Base-by-base conservation (phyloP, 92 coral and sea anemone genomes). In the Blastomussa wellsi region DNA sequence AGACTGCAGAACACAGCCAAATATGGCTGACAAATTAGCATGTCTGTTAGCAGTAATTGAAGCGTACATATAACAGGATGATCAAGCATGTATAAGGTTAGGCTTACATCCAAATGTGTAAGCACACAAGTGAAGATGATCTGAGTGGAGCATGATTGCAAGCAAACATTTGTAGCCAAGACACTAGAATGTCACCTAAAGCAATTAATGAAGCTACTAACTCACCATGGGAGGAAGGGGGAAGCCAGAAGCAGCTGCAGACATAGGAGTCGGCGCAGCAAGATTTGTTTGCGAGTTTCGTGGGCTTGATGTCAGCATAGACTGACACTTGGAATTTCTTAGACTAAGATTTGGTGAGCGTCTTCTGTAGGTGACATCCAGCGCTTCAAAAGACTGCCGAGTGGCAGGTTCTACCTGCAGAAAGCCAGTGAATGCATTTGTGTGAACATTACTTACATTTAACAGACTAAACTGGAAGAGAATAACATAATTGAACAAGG, bases 371-470 rank as follows among this genome's bases (percentile, higher is more conserved):
- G 91, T 92, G 69, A 94, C 98, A 90, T 94, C 98, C 92, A 94
- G 83, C 64, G 98, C 98, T 71, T 94, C 95, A 90, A 94, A 94
- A 26, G 98, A 94, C 81, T 90, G 95, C 55, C 91, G 93, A 44
- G 90, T 85, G 48, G 92, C 92, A 70, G 92, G 90, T 41, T 79
- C 83, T 36, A 94, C 91, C 98, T 94, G 88, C 79, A 77, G 88
- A 78, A 74, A 76, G 85, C 73, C 67, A 87, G 74, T 59, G 71
- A 53, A 28, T 48, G n/a, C 36, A 69, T 33, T 26, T 47, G 11
- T 82, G 44, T 55, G 59, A 73, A 29, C 22, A 60, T 35, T 38
- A 42, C 60, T 26, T 83, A 35, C 44, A 39, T 74, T 73, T 66
- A 80, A 80, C 76, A 67, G 62, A 14, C 62, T 80, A 64, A 16